Percentiles rank a stretch among this genome's conserved stretches.
phyloP scores from a whole-genome alignment of 2,797 vertebrate genomes.

The Gila robusta region DNA sequence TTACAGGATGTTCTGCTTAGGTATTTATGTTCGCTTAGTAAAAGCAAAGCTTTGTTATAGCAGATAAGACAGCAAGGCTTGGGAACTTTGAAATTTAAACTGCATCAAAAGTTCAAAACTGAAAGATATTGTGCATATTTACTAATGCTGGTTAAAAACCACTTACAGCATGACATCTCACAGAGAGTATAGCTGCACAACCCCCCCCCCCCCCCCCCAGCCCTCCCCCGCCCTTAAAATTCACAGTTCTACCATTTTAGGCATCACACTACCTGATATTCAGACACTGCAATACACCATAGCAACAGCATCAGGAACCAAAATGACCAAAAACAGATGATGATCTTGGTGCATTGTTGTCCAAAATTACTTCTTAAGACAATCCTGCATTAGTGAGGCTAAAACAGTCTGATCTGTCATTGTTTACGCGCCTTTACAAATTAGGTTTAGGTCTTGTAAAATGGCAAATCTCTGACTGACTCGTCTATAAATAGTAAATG shows the following conservation, averaged over 20 bases:
- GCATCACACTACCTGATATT: neutral
- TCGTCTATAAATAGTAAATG: conserved; percentile 38
- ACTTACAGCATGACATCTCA: conserved; percentile 34
- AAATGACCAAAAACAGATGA: neutral
- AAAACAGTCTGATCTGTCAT: conserved; percentile 8
- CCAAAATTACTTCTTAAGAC: neutral
- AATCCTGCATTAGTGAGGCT: conserved; percentile 24
- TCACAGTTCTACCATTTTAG: neutral
- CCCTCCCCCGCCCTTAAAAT: neutral
- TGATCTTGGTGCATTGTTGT: neutral
- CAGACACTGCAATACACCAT: neutral
- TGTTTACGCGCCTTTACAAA: conserved; percentile 30
- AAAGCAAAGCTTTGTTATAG: conserved; percentile 4
- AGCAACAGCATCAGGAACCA: neutral
- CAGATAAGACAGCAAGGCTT: neutral
- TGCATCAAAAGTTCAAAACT: conserved; percentile 1
- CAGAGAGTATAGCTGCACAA: conserved; percentile 44
- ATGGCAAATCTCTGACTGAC: conserved; percentile 28
- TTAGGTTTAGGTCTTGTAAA: conserved; percentile 26
- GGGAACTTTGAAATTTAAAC: neutral
- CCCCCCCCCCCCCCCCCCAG: neutral
- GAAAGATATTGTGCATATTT: neutral
- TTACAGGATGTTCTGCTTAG: neutral
- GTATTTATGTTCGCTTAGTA: neutral
- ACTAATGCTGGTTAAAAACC: conserved; percentile 11